phyloP scores from a whole-genome alignment of 2,797 vertebrate genomes.

The Pseudotriccus pelzelni region DNA sequence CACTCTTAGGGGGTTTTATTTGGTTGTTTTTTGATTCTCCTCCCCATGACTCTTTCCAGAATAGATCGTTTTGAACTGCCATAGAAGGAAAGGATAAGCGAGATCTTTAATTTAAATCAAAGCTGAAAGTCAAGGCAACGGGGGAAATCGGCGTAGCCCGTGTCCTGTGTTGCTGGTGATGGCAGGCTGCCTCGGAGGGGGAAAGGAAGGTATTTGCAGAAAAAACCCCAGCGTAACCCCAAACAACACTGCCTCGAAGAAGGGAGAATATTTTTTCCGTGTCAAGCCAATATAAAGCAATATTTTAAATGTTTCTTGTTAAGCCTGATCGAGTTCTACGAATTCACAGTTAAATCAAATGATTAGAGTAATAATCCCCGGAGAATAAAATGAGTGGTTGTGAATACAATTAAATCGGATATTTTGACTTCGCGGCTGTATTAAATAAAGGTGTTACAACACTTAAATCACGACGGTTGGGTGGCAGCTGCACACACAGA shows the following conservation, averaged over 20 bases:
- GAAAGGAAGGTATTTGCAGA: background rate
- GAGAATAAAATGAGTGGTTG: slow-evolving; percentile 24
- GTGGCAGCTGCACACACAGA: background rate
- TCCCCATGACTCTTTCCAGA: background rate
- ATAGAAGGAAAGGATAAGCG: background rate
- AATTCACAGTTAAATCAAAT: background rate
- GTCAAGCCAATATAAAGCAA: background rate
- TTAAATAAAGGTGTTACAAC: slow-evolving; percentile 48
- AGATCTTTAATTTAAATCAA: background rate
- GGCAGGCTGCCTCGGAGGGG: background rate
- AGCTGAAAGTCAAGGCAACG: background rate
- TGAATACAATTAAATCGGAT: slow-evolving; percentile 27
- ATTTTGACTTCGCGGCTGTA: slow-evolving; percentile 12
- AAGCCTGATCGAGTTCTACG: background rate
- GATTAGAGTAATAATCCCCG: background rate
- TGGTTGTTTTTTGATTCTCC: background rate
- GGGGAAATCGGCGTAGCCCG: background rate
- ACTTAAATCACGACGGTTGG: background rate
- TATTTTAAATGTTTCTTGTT: background rate
- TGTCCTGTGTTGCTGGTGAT: background rate
- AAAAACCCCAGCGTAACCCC: background rate
- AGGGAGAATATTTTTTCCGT: background rate
- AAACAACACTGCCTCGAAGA: background rate
- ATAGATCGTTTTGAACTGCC: background rate
- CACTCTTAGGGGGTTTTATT: background rate